These are phyloP conservation scores for Anabas testudineus DNA, from an alignment of 2,797 vertebrate genomes.

Conservation along the genomic window DNA sequence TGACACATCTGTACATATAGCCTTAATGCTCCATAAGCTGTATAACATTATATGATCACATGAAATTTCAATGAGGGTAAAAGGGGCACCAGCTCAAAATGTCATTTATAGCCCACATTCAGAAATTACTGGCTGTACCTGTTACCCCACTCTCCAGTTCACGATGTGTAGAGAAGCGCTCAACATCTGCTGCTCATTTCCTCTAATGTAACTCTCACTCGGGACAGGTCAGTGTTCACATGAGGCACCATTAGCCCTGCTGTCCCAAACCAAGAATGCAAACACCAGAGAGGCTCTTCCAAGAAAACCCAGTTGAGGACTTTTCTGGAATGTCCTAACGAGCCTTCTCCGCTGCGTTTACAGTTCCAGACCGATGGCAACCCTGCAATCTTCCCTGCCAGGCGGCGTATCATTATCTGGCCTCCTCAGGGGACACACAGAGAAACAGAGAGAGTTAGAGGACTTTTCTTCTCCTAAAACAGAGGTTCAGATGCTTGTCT, in stretches of 20 bases:
- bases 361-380: constrained; percentile 78
- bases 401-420: constrained; percentile 76
- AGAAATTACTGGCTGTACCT: neutral
- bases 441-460: constrained; percentile 50
- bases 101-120: neutral
- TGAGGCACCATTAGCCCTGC: constrained; percentile 58
- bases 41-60: neutral
- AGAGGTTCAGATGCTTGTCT: constrained; percentile 53
- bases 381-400: constrained; percentile 79
- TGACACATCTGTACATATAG: no score
- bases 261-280: constrained; percentile 78
- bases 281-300: constrained; percentile 74
- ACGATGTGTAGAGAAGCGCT: constrained; percentile 53
- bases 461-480: constrained; percentile 53
- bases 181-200: constrained; percentile 61
- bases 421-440: constrained; percentile 69
- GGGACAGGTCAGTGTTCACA: constrained; percentile 68
- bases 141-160: constrained; percentile 32
- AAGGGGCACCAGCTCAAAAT: neutral
- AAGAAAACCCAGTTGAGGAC: constrained; percentile 81
- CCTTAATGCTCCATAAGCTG: neutral
- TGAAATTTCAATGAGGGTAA: neutral
- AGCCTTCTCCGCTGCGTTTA: constrained; percentile 77
- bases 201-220: constrained; percentile 56
- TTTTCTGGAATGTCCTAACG: constrained; percentile 83